Evolutionary conservation across 2,888 invertebrate genomes (phyloP), one percentile per base, ranked within the genome.

Genomic region (Vanessa cardui): DNA sequence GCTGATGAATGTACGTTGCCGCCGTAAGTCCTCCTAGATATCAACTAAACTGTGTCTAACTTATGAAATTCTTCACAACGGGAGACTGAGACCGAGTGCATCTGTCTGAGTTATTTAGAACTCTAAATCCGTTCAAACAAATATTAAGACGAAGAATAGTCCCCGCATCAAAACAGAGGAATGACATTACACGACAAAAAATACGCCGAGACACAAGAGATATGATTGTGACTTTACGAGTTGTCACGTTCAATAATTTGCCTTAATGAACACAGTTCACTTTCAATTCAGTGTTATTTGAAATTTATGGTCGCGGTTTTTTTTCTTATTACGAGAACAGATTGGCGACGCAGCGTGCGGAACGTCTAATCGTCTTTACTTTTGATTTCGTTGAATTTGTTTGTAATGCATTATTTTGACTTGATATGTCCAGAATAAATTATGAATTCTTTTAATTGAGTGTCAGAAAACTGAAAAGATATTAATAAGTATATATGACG

Each of bases 271-370:
- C 62, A 33, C 60, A 46, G 58, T 52, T 68, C 58, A 46, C 46
- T 56, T 61, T 62, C 52, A 66, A 68, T 70, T 70, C 47, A 58
- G 66, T 56, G 62, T 44, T 45, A 62, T 50, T 68, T 44, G 62
- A 58, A 18, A 70, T 60, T 49, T 59, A 69, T 62, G 69, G 54
- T 6, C 31, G 26, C 31, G 16, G 54, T 31, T 54, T 54, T 31
- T 33, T 54, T 54, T 54, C n/a, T 54, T n/a, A 9, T 54, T 54
- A 6, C 31, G 31, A 54, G 54, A 7, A 47, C n/a, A 8, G 31
- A 54, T 54, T 31, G 31, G 15, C 31, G 21, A 16, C 6, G 4
- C 31, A 33, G 9, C 2, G 31, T 7, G 2, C 6, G 18, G 2
- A 47, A n/a, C 12, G 9, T 15, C 9, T 52, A 12, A 52, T 7